phyloP scores from a whole-genome alignment of 2,888 invertebrate species.

The Balanococcus diminutus region DNA sequence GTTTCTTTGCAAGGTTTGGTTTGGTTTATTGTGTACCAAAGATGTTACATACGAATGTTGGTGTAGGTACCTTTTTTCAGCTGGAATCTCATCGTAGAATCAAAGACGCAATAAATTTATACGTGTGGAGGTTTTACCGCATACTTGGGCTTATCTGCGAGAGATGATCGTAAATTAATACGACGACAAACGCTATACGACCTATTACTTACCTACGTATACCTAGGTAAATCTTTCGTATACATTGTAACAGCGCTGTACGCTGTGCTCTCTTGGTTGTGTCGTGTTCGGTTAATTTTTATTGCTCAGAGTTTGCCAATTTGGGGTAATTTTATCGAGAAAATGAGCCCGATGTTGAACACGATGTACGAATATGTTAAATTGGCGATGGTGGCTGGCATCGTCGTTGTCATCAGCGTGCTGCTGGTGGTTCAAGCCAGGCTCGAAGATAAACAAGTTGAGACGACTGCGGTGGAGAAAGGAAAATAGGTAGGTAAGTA shows the following conservation, averaged over 20 bases:
- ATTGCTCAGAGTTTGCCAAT: not conserved
- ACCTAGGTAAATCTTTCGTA: not conserved
- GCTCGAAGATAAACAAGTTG: not conserved
- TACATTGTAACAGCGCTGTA: not conserved
- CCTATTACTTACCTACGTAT: not conserved
- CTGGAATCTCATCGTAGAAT: not conserved
- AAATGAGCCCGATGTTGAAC: not conserved
- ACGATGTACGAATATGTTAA: conserved; percentile 33
- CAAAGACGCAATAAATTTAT: not conserved
- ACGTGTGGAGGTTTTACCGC: not conserved
- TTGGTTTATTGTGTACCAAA: too few species aligned
- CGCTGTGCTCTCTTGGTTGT: too few species aligned
- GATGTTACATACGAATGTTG: not conserved
- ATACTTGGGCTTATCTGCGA: not conserved
- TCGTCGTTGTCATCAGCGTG: not conserved
- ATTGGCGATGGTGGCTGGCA: not conserved
- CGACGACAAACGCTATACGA: not conserved
- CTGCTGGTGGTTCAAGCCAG: not conserved
- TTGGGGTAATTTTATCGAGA: not conserved
- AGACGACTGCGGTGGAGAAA: not conserved
- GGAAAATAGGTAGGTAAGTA: not conserved
- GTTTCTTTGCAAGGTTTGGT: too few species aligned
- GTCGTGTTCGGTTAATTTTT: not conserved
- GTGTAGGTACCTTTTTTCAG: not conserved
- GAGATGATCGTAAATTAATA: not conserved